Conservation (phyloP, 2,113 vertebrate species). For the Romanogobio albipinnatus region DNA sequence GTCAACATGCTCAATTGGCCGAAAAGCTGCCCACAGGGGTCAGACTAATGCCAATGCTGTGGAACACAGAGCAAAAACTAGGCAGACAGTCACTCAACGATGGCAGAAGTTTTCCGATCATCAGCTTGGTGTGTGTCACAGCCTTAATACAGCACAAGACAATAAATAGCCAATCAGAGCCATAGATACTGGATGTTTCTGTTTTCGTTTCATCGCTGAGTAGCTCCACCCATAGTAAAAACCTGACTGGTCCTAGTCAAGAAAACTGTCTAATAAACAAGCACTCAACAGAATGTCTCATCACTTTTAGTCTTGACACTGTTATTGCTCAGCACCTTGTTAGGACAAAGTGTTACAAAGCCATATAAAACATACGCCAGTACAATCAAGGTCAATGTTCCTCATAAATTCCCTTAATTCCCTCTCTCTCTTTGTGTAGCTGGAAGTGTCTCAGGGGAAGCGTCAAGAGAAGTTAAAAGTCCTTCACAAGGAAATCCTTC, state of each 20-base stretch:
- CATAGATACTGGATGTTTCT: not conserved
- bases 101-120: not conserved
- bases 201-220: not conserved
- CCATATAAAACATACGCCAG: not conserved
- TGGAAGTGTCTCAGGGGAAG: constrained; percentile 84
- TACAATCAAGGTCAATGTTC: not conserved
- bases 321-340: not conserved
- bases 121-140: not conserved
- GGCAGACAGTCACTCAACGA: not conserved
- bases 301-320: not conserved
- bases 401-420: not conserved
- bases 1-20: not conserved
- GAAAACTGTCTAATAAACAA: not conserved
- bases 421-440: constrained; percentile 61
- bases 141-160: no score
- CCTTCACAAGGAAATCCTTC: constrained; percentile 77
- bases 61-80: not conserved
- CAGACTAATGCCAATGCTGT: not conserved
- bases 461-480: constrained; percentile 79
- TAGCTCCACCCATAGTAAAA: not conserved
- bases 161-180: not conserved
- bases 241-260: not conserved
- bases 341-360: not conserved
- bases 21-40: not conserved
- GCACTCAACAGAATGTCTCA: not conserved